These are phyloP conservation scores for Alectoris magna DNA, from an alignment of 2,797 vertebrate species.

Conservation along the genomic window DNA sequence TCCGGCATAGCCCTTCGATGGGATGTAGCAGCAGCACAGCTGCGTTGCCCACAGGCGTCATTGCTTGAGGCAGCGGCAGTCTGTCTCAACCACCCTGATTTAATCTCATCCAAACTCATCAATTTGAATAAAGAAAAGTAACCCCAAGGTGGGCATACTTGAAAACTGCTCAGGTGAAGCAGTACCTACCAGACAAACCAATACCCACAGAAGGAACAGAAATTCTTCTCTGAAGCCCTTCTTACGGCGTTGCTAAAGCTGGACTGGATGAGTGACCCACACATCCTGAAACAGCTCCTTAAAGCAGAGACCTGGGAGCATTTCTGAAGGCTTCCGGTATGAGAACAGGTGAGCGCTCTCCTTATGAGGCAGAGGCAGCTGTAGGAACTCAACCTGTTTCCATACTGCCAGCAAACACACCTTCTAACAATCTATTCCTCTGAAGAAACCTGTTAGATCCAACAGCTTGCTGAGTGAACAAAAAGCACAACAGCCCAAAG, in stretches of 20 bases:
- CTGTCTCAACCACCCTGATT: background rate
- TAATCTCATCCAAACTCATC: background rate
- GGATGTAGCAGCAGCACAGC: accelerated
- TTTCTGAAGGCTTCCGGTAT: background rate
- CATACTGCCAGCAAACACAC: background rate
- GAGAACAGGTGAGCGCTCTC: background rate
- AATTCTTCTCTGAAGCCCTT: background rate
- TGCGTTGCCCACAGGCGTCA: background rate
- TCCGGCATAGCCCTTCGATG: background rate
- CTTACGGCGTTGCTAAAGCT: background rate
- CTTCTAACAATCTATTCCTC: background rate
- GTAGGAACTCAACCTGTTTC: background rate
- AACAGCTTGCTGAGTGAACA: background rate
- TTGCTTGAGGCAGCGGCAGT: background rate
- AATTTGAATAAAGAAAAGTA: background rate
- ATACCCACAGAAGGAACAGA: background rate
- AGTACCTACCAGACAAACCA: background rate
- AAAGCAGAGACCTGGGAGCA: background rate
- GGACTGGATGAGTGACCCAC: background rate
- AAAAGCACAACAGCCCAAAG: background rate
- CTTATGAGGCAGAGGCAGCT: background rate
- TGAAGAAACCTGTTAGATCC: background rate
- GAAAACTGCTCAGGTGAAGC: background rate
- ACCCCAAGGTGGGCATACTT: background rate
- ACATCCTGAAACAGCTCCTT: background rate